A percentile compares a stretch with the other conserved stretches of the same genome.
phyloP scores from a whole-genome alignment of 2,888 invertebrate species.

The Pecten maximus region DNA sequence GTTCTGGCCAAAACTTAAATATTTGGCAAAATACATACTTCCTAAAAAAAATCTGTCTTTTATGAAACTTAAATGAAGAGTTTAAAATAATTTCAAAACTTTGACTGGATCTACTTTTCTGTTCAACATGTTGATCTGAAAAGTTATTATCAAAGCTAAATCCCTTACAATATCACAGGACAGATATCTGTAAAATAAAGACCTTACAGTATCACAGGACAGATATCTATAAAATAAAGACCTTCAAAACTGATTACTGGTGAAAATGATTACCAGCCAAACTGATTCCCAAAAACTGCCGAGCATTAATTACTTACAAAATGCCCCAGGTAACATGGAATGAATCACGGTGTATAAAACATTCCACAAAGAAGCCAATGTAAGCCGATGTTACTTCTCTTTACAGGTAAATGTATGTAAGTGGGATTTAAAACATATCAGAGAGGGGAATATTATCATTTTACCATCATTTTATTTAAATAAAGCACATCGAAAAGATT shows the following conservation, averaged over 20 bases:
- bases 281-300: background rate
- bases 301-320: background rate
- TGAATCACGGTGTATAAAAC: background rate
- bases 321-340: background rate
- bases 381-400: background rate
- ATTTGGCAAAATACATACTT: background rate
- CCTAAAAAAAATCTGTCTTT: background rate
- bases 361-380: background rate
- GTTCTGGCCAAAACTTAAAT: background rate
- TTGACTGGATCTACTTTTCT: background rate
- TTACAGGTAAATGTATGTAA: background rate
- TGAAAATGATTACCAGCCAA: background rate
- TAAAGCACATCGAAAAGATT: background rate
- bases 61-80: background rate
- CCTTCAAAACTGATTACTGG: background rate
- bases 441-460: background rate
- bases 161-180: background rate
- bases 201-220: background rate
- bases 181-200: background rate
- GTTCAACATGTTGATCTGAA: background rate
- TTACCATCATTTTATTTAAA: constrained; percentile 7
- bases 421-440: constrained; percentile 29
- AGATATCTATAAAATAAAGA: background rate
- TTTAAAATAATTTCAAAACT: background rate
- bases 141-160: background rate